Evolutionary conservation across 2,888 invertebrate genomes (phyloP), one percentile per base, ranked within the genome.

Genomic region (Smittia sp.): DNA sequence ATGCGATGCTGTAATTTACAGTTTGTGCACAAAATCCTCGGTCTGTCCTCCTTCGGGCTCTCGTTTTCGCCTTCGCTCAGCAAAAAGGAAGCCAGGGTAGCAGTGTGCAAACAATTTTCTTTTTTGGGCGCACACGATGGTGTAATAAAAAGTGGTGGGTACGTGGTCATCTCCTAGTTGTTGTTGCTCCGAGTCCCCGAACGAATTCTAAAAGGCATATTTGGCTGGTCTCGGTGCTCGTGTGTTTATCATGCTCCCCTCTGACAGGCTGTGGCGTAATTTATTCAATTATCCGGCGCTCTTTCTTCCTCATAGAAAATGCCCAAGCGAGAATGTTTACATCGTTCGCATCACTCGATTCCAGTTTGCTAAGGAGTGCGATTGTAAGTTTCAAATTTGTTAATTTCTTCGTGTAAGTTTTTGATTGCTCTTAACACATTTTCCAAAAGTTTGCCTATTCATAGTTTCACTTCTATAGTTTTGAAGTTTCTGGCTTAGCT

Each of bases 1-100:
- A 46, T 46, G 46, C 15, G 46, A 46, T 46, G 46, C 46, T 46
- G 46, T 46, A 46, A 46, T 46, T 46, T 46, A 46, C 46, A 46
- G 46, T 46, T 46, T 46, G 46, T 46, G 46, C 46, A 46, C 46
- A 46, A 46, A 39, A 11, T 46, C 46, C 13, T 46, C 46, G 9
- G 46, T 15, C 11, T 15, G 2, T 46, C 46, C 2, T 13, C 46
- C 13, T 46, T 11, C n/a, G n/a, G 46, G 15, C 46, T 11, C n/a
- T 15, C 46, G 46, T 46, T 46, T 46, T 46, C 9, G 32, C 46
- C n/a, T 13, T 2, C 15, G 46, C 11, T 46, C 46, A 46, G 46
- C 46, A 46, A 46, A n/a, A 46, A 46, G 13, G 46, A 46, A 46
- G 46, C 15, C n/a, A n/a, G 46, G 46, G 46, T 13, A 46, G n/a